A percentile compares a stretch with the other conserved stretches of the same genome.
phyloP scores from a whole-genome alignment of 2,797 vertebrate genomes.

The Carduelis carduelis region DNA sequence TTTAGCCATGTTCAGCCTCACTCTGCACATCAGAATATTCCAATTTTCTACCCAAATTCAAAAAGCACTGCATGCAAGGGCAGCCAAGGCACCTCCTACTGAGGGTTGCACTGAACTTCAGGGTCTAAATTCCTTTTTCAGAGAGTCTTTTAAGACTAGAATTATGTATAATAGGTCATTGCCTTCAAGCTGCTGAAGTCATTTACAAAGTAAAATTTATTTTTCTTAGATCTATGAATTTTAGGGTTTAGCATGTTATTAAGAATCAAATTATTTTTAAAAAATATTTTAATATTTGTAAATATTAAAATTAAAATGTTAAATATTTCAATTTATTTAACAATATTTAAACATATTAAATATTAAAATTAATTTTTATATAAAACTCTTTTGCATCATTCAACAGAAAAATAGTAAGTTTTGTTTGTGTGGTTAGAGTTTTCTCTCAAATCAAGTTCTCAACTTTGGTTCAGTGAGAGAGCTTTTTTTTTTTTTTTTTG shows the following conservation, averaged over 20 bases:
- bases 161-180: fast-evolving
- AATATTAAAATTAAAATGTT: too few relatives aligned
- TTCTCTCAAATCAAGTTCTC: background rate
- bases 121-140: background rate
- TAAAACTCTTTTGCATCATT: background rate
- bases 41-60: background rate
- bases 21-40: background rate
- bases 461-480: background rate
- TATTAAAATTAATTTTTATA: too few relatives aligned
- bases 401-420: background rate
- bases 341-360: too few relatives aligned
- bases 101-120: background rate
- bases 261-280: background rate
- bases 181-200: background rate
- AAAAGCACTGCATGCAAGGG: background rate
- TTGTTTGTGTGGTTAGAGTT: background rate
- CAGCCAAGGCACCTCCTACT: background rate
- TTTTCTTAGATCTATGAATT: background rate
- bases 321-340: too few relatives aligned
- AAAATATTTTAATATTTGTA: too few relatives aligned
- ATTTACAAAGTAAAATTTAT: background rate
- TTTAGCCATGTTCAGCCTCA: background rate
- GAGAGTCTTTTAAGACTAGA: background rate
- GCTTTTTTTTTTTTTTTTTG: background rate
- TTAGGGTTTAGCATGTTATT: background rate